Conservation (phyloP, 2,888 invertebrate genomes). For the Phymatocera aterrima region DNA sequence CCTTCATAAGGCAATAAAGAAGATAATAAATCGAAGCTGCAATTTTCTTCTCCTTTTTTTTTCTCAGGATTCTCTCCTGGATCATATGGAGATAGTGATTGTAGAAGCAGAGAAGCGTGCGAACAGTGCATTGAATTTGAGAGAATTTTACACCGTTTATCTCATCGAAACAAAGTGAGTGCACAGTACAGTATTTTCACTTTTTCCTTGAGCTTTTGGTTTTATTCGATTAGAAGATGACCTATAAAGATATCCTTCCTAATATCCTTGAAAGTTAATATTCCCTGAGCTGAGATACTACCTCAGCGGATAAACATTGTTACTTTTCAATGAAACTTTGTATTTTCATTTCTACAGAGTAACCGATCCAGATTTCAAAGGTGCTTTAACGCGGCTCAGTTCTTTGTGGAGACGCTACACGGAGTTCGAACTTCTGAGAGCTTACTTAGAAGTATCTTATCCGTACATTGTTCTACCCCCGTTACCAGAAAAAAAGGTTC, state of each 20-base stretch:
- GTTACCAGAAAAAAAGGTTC: conserved; percentile 86
- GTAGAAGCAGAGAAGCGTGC: conserved; percentile 87
- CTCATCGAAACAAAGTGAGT: conserved; percentile 87
- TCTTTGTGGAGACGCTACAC: conserved; percentile 89
- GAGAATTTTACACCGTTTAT: conserved; percentile 88
- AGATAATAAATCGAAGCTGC: too few species aligned
- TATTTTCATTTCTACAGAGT: too few species aligned
- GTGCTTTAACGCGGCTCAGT: conserved; percentile 80
- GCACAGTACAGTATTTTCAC: not conserved
- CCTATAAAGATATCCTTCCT: too few species aligned
- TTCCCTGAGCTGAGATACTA: too few species aligned
- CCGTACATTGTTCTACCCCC: conserved; percentile 89
- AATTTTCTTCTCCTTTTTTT: not conserved
- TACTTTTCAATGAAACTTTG: too few species aligned
- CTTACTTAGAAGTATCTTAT: conserved; percentile 86
- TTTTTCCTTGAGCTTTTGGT: not conserved
- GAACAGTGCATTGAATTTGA: conserved; percentile 84
- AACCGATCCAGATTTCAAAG: conserved; percentile 80
- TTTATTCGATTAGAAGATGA: not conserved
- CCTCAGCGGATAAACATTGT: too few species aligned
- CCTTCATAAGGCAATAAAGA: too few species aligned
- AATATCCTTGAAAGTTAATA: too few species aligned
- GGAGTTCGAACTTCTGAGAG: conserved; percentile 88
- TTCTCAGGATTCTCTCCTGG: conserved; percentile 80
- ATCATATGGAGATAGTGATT: conserved; percentile 85